Conservation (phyloP, 1,140 invertebrate species). For the Chironomus tepperi region DNA sequence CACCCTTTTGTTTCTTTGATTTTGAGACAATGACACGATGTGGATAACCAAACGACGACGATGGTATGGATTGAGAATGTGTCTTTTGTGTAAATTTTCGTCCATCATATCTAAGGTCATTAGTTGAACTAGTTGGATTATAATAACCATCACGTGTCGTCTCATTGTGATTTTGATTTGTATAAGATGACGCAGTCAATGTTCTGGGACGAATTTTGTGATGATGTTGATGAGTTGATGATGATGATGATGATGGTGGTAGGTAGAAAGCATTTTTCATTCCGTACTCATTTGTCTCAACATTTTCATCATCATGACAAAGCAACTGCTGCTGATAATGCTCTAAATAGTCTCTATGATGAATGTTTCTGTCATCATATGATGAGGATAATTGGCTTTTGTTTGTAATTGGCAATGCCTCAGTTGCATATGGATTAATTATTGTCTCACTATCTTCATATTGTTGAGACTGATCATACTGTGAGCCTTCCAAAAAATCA, state of each 20-base stretch:
- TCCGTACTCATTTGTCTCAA: neutral
- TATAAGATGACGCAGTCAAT: neutral
- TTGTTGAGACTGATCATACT: neutral
- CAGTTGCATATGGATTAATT: conserved; percentile 18
- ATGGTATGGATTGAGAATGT: neutral
- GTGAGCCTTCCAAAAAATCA: neutral
- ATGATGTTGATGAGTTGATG: neutral
- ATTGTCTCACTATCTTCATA: neutral
- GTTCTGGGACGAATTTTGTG: neutral
- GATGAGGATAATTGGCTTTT: conserved; percentile 11
- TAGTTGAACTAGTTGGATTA: neutral
- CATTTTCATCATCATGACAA: neutral
- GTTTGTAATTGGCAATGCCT: neutral
- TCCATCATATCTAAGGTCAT: conserved; percentile 3
- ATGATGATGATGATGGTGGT: neutral
- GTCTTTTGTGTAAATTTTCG: neutral
- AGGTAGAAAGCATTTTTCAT: neutral
- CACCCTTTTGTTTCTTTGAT: conserved; percentile 25
- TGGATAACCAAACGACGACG: neutral
- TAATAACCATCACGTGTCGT: conserved; percentile 3
- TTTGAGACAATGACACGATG: conserved; percentile 25
- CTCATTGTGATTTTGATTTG: conserved; percentile 1
- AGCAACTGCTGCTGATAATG: conserved; percentile 31
- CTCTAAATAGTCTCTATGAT: conserved; percentile 35
- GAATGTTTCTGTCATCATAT: conserved; percentile 11